phyloP scores from a whole-genome alignment of 2,797 vertebrate species.

The Eutrigla gurnardus region DNA sequence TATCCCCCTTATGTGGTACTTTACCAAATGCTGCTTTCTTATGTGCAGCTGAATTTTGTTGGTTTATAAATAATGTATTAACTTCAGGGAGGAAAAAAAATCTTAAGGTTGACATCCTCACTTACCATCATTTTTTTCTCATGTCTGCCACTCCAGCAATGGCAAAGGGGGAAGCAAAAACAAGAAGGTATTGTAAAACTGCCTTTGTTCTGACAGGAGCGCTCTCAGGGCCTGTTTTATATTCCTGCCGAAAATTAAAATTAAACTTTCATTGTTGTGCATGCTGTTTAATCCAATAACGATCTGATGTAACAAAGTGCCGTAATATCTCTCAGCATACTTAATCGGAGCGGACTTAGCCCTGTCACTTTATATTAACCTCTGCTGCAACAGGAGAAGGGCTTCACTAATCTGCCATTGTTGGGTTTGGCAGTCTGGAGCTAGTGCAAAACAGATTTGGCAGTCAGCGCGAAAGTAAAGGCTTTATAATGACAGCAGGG shows the following conservation, averaged over 20 bases:
- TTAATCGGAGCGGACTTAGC: conserved; percentile 99
- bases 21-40: conserved; percentile 15
- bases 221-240: conserved; percentile 78
- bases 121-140: conserved; percentile 63
- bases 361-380: conserved; percentile 99
- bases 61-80: conserved; percentile 67
- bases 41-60: conserved; percentile 38
- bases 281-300: conserved; percentile 97
- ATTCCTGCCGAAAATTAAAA: conserved; percentile 87
- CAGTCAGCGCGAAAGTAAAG: conserved; percentile 84
- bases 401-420: conserved; percentile 95
- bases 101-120: conserved; percentile 70
- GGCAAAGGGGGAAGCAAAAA: conserved; percentile 67
- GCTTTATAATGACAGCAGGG: conserved; percentile 86
- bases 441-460: conserved; percentile 90
- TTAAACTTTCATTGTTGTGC: conserved; percentile 96
- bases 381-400: conserved; percentile 97
- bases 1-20: conserved; percentile 9
- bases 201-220: conserved; percentile 81
- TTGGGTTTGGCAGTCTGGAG: conserved; percentile 93
- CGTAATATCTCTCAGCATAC: conserved; percentile 95
- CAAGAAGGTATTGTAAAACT: conserved; percentile 72
- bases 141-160: conserved; percentile 66
- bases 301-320: conserved; percentile 94
- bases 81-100: conserved; percentile 32